A percentile compares a stretch with the other conserved stretches of the same genome.
Evolutionary conservation across 2,888 invertebrate species (phyloP).

Genomic region (Apotomis betuletana): DNA sequence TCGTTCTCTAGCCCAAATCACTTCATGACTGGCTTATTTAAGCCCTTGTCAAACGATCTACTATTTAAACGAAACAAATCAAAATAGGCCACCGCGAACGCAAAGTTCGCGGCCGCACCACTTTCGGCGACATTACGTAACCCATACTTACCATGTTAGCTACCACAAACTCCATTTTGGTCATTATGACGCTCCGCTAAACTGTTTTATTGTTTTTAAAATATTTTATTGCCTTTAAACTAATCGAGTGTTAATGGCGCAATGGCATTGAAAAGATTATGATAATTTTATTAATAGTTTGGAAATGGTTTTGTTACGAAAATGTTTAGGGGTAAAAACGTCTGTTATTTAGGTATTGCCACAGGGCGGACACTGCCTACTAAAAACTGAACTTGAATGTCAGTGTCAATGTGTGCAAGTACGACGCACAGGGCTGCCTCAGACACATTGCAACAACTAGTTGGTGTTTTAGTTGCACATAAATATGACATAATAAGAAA

Average conservation of each 20-base stretch:
- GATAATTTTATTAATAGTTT: slow-evolving; percentile 17
- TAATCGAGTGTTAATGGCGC: slow-evolving; percentile 20
- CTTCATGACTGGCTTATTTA: no score
- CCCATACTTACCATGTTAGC: slow-evolving; percentile 1
- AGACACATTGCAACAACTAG: no score
- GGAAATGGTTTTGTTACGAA: slow-evolving; percentile 9
- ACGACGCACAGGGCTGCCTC: no score
- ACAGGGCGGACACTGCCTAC: no score
- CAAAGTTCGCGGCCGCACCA: neutral
- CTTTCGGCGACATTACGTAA: neutral
- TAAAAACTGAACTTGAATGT: no score
- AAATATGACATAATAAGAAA: no score
- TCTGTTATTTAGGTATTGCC: no score
- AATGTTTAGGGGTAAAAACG: neutral
- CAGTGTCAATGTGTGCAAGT: no score
- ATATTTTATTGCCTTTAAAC: slow-evolving; percentile 23
- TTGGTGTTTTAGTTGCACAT: no score
- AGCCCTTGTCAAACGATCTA: no score
- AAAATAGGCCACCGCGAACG: neutral
- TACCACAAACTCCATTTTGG: neutral
- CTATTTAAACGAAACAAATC: neutral
- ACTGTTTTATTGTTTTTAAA: slow-evolving; percentile 35
- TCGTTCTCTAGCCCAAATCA: no score
- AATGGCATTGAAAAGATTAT: slow-evolving; percentile 14
- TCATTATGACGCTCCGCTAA: neutral